Evolutionary conservation across 2,113 vertebrate genomes (phyloP).

Genomic region (Spermophilus dauricus): DNA sequence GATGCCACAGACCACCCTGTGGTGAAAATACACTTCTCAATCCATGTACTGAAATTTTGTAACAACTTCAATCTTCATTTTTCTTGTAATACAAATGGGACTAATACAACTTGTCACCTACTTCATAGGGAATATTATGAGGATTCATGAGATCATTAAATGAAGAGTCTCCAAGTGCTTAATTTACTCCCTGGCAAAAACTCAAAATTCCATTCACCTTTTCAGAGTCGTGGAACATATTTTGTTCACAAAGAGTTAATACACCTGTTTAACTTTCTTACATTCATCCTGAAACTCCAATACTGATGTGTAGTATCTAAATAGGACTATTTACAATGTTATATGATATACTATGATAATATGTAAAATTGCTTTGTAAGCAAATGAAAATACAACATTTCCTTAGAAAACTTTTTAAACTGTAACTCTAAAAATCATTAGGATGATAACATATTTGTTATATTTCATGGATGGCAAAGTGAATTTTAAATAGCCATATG

Average conservation of each 20-base stretch:
- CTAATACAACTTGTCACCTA: constrained; percentile 68
- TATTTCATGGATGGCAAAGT: neutral
- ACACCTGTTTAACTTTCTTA: neutral
- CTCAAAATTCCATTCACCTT: constrained; percentile 24
- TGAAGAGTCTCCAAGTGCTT: constrained; percentile 59
- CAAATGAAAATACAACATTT: constrained; percentile 51
- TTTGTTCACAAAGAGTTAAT: constrained; percentile 60
- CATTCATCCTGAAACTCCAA: neutral
- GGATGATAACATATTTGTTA: neutral
- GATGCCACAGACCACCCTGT: neutral
- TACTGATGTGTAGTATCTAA: neutral
- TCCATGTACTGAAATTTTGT: neutral
- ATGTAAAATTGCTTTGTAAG: constrained; percentile 40
- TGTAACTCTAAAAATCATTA: neutral
- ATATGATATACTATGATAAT: neutral
- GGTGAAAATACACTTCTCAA: constrained; percentile 44
- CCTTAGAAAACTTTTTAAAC: constrained; percentile 24
- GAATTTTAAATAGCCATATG: neutral
- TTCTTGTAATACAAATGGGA: constrained; percentile 64
- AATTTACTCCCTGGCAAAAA: constrained; percentile 60
- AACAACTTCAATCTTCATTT: constrained; percentile 59
- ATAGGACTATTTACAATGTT: neutral
- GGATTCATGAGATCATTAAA: constrained; percentile 75
- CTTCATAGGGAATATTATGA: constrained; percentile 70
- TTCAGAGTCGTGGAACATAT: neutral